phyloP scores from a whole-genome alignment of 2,797 vertebrate genomes.

The Poeciliopsis gracilis region DNA sequence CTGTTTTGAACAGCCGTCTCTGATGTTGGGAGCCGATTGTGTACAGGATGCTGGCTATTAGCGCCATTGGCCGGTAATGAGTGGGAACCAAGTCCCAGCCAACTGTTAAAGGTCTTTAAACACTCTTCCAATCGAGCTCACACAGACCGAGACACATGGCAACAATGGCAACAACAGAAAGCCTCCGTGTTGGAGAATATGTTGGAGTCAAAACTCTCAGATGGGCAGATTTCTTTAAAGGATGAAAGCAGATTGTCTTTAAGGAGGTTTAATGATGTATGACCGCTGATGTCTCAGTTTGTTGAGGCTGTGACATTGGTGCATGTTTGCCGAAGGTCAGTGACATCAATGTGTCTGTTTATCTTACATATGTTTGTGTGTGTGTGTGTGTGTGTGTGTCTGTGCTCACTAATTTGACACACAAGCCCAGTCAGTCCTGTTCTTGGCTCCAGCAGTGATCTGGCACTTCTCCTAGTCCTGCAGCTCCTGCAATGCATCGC shows the following conservation, averaged over 20 bases:
- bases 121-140: conserved; percentile 32
- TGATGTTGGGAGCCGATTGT: conserved; percentile 40
- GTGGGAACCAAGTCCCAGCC: conserved; percentile 29
- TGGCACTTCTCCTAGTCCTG: conserved; percentile 71
- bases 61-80: conserved; percentile 54
- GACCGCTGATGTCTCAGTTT: conserved; percentile 15
- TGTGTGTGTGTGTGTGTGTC: conserved; percentile 26
- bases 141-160: conserved; percentile 10
- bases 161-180: conserved; percentile 12
- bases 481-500: conserved; percentile 57
- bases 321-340: conserved; percentile 55
- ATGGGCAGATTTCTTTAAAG: conserved; percentile 12
- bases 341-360: conserved; percentile 61
- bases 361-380: conserved; percentile 45
- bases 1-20: conserved; percentile 47
- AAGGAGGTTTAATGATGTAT: background rate
- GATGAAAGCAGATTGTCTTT: conserved; percentile 13
- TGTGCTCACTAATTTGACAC: conserved; percentile 59
- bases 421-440: conserved; percentile 74
- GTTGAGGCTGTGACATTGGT: conserved; percentile 51
- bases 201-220: conserved; percentile 10
- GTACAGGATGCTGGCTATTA: conserved; percentile 52
- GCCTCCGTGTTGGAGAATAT: conserved; percentile 23
- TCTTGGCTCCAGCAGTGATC: conserved; percentile 72
- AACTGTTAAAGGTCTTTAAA: conserved; percentile 49